Evolutionary conservation across 2,888 invertebrate genomes (phyloP).

Genomic region (Plagodis dolabraria): DNA sequence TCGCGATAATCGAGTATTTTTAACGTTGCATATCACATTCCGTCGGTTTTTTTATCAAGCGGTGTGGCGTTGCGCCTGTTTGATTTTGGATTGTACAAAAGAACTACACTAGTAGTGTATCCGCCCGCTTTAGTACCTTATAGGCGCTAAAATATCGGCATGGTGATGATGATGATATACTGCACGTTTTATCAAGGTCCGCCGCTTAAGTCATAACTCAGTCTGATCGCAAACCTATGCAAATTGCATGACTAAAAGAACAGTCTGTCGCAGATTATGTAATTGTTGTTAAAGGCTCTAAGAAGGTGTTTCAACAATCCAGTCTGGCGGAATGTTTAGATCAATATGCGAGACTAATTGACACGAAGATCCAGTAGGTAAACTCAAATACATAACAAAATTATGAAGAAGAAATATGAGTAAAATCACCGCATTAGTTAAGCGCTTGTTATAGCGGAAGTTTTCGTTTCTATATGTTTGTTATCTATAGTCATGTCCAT

Average conservation of each 20-base stretch:
- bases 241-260: constrained; percentile 50
- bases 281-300: constrained; percentile 33
- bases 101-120: constrained; percentile 36
- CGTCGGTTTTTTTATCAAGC: constrained; percentile 56
- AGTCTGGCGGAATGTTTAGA: constrained; percentile 12
- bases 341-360: constrained; percentile 1
- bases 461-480: constrained; percentile 38
- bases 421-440: too few relatives aligned
- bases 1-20: constrained; percentile 69
- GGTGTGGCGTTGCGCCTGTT: constrained; percentile 47
- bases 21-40: constrained; percentile 69
- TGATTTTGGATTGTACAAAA: constrained; percentile 47
- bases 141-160: constrained; percentile 38
- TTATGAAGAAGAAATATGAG: too few relatives aligned
- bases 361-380: not conserved
- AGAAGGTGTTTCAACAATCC: constrained; percentile 11
- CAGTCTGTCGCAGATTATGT: constrained; percentile 39
- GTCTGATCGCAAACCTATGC: constrained; percentile 46
- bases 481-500: constrained; percentile 52
- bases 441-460: constrained; percentile 15
- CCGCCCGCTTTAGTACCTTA: constrained; percentile 34
- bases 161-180: constrained; percentile 24
- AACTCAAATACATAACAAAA: too few relatives aligned
- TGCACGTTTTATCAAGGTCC: constrained; percentile 45
- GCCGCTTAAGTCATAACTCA: constrained; percentile 34